Evolutionary conservation across 2,888 invertebrate genomes (phyloP), one percentile per base, ranked within the genome.

Genomic region (Elysia crispata): DNA sequence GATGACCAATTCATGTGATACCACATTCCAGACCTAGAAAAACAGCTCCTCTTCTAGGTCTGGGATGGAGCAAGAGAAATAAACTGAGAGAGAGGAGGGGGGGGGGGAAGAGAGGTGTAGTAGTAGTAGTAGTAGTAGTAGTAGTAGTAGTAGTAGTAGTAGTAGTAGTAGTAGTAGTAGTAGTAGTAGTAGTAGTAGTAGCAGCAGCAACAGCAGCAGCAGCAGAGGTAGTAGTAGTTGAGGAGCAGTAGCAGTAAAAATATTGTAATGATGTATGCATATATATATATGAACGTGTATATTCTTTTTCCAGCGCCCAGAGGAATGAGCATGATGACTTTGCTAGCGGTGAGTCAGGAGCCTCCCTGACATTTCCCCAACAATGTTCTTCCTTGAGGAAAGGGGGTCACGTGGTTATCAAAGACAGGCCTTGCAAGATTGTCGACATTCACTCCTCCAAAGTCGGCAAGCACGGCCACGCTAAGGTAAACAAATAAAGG

Each of bases 361-460:
- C 98, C 90, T 98, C 98, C 77, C 95, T 96, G 88, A 98, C 98
- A 88, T 98, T 95, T 93, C 99, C 99, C 86, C 96, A 97, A 96
- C 98, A 99, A 94, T 99, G 99, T 92, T 98, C 98, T 76, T 97
- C 98, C 91, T 95, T 99, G 92, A 97, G 99, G 93, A 99, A 99
- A 94, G 98, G 98, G 94, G 99, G 99, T 90, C 97, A 97, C 92
- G 99, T 99, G 87, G 97, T 99, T 97, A 94, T 99, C 90, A 99
- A 99, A 94, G 92, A 96, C 85, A 96, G 98, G 92, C 98, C 99
- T 82, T 99, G 99, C 94, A 99, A 99, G 95, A 98, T 99, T 91
- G 98, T 99, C 85, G 98, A 99, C 94, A 99, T 99, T 98, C 98
- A 98, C 87, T 99, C 99, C 89, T 99, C 98, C 74, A 99, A 99